Evolutionary conservation across 64 coral and sea anemone genomes (phyloP), one percentile per base, ranked within the genome.

Genomic region (Porites australiensis): DNA sequence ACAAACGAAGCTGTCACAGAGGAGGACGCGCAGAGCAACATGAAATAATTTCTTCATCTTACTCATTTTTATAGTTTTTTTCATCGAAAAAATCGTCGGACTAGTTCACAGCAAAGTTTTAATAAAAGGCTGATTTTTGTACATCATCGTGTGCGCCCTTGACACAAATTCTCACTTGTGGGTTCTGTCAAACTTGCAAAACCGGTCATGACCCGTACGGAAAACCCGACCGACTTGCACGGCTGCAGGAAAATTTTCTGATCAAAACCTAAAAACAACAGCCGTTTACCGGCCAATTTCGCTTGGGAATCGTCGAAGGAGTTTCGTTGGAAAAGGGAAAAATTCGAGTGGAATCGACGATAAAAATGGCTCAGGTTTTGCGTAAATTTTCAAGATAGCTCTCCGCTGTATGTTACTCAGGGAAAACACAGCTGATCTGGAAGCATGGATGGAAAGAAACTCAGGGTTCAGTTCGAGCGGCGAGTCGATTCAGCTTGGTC

Each of bases 401-500:
- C 18, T 51, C 14, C 49, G 50, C 66, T 77, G 18, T 9, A 18
- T 44, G 61, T 18, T 50, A 77, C 50, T 43, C 49, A 20, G 21
- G 20, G 52, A 51, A 46, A 61, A 64, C 57, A 67, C 50, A 66
- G 49, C 74, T 44, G 46, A 75, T 44, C 61, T 37, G 23, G 53
- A 74, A 70, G 71, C 13, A 57, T 62, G 75, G 74, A 67, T 11
- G 53, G n/a, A 37, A 89, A 82, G 68, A 48, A 48, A 16, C 79
- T 92, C 65, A 64, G 46, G 58, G 63, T 89, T 66, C 79, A 83
- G 88, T 18, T 84, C 43, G 82, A 76, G 48, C 87, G 77, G 9
- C 55, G 46, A 13, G 69, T 89, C 3, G 92, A 98, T 19, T 94
- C 95, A 63, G 67, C 47, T 58, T 98, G 93, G 93, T 98, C 95